Conservation (phyloP, 30 jellyfish, hydroid and myxozoan genomes). For the Mastigias papua region DNA sequence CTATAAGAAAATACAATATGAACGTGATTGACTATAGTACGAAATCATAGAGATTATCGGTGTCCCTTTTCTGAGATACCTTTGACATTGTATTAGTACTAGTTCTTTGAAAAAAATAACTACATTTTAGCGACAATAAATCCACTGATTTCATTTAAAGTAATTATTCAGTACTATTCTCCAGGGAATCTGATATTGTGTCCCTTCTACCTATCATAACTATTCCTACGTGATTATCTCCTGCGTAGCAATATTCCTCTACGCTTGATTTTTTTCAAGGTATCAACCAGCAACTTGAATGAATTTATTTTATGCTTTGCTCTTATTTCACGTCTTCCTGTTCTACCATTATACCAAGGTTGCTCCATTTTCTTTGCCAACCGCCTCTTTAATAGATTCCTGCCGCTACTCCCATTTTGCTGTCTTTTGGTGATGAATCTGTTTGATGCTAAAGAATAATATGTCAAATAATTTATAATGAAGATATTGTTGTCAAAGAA, state of each 20-base stretch:
- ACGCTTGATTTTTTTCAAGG: not conserved
- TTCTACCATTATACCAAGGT: slow-evolving; percentile 49
- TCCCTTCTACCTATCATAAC: not conserved
- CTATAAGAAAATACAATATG: slow-evolving; percentile 53
- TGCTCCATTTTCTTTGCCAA: not conserved
- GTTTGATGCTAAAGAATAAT: too few species aligned
- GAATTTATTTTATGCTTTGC: not conserved
- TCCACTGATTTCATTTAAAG: too few species aligned
- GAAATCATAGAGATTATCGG: too few species aligned
- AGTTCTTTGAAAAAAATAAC: too few species aligned
- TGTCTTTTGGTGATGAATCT: not conserved
- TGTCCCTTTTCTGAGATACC: too few species aligned
- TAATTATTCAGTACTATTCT: too few species aligned
- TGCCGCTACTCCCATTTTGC: slow-evolving; percentile 39
- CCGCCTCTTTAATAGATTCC: slow-evolving; percentile 4
- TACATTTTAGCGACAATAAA: too few species aligned
- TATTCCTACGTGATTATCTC: not conserved
- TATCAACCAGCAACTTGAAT: not conserved
- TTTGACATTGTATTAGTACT: too few species aligned
- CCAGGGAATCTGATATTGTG: too few species aligned
- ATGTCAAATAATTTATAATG: too few species aligned
- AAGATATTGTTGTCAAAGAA: too few species aligned
- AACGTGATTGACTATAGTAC: slow-evolving; percentile 25
- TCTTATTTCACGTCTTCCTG: slow-evolving; percentile 34
- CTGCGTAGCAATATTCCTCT: not conserved